Percentiles rank a stretch among this genome's conserved stretches.
These are phyloP conservation scores for Bungarus multicinctus DNA, from an alignment of 2,113 vertebrate genomes.

Conservation along the genomic window DNA sequence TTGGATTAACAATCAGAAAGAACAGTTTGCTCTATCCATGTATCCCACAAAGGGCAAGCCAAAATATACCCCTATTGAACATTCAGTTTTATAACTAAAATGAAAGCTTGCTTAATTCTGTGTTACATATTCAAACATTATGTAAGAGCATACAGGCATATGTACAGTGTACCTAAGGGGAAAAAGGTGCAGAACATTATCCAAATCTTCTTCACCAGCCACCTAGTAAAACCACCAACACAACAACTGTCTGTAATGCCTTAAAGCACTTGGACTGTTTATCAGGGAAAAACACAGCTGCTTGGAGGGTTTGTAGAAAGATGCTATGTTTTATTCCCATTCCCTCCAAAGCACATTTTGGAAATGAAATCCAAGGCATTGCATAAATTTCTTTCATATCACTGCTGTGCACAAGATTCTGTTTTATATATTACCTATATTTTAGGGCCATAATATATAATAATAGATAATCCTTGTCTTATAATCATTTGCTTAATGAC, in stretches of 20 bases:
- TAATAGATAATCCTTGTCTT: not conserved
- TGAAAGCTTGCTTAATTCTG: not conserved
- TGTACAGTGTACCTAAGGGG: not conserved
- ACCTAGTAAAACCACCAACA: not conserved
- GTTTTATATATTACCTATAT: not conserved
- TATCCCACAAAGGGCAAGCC: not conserved
- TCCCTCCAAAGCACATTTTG: not conserved
- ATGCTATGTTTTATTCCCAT: not conserved
- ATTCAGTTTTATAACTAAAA: not conserved
- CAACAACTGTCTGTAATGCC: not conserved
- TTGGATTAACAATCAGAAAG: not conserved
- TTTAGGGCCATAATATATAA: not conserved
- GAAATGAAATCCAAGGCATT: not conserved
- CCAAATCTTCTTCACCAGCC: not conserved
- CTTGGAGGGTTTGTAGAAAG: not conserved
- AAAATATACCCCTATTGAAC: not conserved
- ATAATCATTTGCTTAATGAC: not conserved
- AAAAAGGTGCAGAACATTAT: not conserved
- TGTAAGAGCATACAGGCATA: not conserved
- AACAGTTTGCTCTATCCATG: not conserved
- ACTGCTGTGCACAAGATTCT: not conserved
- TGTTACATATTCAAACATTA: not conserved
- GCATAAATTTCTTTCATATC: not conserved
- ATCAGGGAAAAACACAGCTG: not conserved
- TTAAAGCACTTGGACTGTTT: not conserved